phyloP scores from a whole-genome alignment of 2,113 vertebrate genomes.

The Egretta garzetta region DNA sequence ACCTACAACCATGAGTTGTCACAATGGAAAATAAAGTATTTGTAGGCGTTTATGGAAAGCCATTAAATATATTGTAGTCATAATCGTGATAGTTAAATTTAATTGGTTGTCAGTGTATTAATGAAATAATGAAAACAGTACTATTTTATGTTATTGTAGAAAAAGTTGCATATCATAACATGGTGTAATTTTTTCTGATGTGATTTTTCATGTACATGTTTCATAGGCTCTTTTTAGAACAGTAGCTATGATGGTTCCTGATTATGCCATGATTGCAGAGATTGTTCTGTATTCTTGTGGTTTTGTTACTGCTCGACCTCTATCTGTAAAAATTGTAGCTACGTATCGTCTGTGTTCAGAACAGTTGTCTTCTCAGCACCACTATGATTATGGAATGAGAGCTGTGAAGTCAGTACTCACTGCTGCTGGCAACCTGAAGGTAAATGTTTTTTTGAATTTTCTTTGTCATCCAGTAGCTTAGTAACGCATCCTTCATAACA shows the following conservation, averaged over 20 bases:
- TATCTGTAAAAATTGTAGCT: slow-evolving; percentile 91
- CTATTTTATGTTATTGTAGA: neutral
- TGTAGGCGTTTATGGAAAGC: neutral
- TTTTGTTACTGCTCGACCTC: slow-evolving; percentile 87
- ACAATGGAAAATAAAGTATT: neutral
- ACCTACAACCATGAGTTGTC: neutral
- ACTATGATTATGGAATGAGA: slow-evolving; percentile 93
- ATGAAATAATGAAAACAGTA: neutral
- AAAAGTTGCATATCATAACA: neutral
- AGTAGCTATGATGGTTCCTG: slow-evolving; percentile 95
- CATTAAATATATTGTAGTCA: neutral
- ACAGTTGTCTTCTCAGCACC: slow-evolving; percentile 88
- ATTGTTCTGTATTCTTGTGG: slow-evolving; percentile 92
- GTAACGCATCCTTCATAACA: neutral
- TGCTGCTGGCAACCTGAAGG: slow-evolving; percentile 90
- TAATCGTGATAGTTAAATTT: neutral
- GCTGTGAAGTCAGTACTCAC: slow-evolving; percentile 92
- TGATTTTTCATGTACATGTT: neutral
- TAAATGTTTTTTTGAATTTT: slow-evolving; percentile 35
- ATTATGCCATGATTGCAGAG: slow-evolving; percentile 93
- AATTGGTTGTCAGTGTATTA: neutral
- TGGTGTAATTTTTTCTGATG: neutral
- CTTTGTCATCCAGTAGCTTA: neutral
- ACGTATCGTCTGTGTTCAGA: slow-evolving; percentile 89
- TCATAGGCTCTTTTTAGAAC: slow-evolving; percentile 89